A percentile compares a stretch with the other conserved stretches of the same genome.
phyloP scores from a whole-genome alignment of 2,113 vertebrate genomes.

The Cervus canadensis region DNA sequence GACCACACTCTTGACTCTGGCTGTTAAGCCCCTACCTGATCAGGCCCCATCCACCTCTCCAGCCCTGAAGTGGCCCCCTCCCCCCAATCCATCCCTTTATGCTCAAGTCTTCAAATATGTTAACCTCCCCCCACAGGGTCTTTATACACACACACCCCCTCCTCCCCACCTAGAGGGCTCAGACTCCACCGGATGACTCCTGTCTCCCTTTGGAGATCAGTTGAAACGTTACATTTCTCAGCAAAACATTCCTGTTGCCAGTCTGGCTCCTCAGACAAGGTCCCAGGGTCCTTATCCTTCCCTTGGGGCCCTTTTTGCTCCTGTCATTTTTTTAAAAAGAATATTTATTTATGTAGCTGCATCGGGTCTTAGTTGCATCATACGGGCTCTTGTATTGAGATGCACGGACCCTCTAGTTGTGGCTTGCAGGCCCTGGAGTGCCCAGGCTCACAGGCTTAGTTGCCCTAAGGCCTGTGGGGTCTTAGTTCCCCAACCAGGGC shows the following conservation, averaged over 20 bases:
- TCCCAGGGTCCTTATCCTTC: not conserved
- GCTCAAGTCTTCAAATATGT: not conserved
- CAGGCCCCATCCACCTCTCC: not conserved
- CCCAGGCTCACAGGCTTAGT: not conserved
- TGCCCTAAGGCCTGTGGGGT: not conserved
- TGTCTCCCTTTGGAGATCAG: not conserved
- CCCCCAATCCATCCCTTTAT: fast-evolving
- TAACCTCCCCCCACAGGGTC: not conserved
- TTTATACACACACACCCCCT: not conserved
- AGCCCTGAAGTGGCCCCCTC: not conserved
- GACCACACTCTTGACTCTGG: not conserved
- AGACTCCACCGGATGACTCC: not conserved
- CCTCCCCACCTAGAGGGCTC: not conserved
- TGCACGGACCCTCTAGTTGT: not conserved
- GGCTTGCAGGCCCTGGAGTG: not conserved
- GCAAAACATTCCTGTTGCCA: not conserved
- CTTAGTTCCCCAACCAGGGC: not conserved
- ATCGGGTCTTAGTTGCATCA: not conserved
- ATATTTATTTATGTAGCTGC: not conserved
- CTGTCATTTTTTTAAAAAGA: not conserved
- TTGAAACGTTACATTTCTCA: not conserved
- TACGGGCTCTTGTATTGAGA: not conserved
- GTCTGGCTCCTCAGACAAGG: not conserved
- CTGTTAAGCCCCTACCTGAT: not conserved
- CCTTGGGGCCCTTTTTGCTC: not conserved